Evolutionary conservation across 2,797 vertebrate species (phyloP).

Genomic region (Buceros bicornis): DNA sequence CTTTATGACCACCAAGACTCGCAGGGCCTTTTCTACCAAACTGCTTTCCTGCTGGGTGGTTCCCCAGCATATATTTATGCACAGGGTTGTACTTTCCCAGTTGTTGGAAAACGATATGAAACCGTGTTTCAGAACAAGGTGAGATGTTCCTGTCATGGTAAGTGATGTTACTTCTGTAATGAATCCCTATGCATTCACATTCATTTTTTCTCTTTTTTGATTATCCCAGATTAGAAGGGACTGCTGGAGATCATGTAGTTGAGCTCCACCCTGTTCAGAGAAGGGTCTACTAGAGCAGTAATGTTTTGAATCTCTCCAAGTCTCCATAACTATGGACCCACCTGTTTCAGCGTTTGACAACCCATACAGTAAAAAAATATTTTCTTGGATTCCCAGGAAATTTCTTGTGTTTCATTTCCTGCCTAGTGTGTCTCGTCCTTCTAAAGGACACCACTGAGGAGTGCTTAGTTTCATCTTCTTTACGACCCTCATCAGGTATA

Average conservation of each 20-base stretch:
- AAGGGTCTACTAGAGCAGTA: neutral
- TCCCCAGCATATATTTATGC: too few species aligned
- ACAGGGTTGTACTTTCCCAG: too few species aligned
- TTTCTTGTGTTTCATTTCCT: neutral
- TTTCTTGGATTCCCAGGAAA: neutral
- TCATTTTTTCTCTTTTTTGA: neutral
- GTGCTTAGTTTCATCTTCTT: neutral
- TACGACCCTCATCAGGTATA: neutral
- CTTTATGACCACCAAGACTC: too few species aligned
- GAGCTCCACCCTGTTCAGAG: neutral
- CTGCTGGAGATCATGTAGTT: neutral
- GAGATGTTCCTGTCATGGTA: too few species aligned
- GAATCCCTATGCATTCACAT: too few species aligned
- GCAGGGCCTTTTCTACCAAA: too few species aligned
- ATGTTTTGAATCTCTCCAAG: neutral
- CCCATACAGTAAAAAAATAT: neutral
- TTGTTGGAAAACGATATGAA: too few species aligned
- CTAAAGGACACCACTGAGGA: neutral
- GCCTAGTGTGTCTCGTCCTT: neutral
- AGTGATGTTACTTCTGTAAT: too few species aligned
- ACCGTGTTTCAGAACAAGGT: too few species aligned
- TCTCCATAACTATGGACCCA: neutral
- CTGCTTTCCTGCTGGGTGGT: too few species aligned
- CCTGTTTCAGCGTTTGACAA: neutral
- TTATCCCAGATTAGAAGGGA: neutral